Base-by-base conservation (phyloP, 2,113 vertebrate species). In the Tetraodon nigroviridis region DNA sequence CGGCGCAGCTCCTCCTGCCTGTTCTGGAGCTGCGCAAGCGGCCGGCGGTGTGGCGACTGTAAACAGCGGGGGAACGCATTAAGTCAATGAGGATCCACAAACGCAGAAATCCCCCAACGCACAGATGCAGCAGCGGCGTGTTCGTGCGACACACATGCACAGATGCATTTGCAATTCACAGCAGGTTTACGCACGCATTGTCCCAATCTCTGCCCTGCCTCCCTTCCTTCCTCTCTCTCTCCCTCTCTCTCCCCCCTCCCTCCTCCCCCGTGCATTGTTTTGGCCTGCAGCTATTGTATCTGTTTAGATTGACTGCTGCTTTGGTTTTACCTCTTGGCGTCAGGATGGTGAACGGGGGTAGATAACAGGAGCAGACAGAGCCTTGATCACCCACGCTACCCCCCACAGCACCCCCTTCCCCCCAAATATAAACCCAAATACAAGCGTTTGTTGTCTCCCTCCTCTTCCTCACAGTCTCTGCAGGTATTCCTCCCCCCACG, bases 231-330 rank as follows among this genome's bases (percentile, higher is more conserved):
- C 58, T 61, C 17, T 67, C 67, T 65, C 42, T 58, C 47, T 68
- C 42, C 64, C 60, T 45, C 37, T 68, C 17, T 67, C 67, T 65
- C 42, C 47, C 64, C 42, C 64, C 57, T 40, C 40, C 65, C 42
- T 12, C 42, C 79, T 63, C 78, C 81, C 78, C 71, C 81, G 75
- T 78, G 77, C 62, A 83, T 81, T 84, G 78, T 83, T 85, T 78
- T 83, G 83, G 84, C 88, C 86, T 81, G 79, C 70, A 84, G 86
- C 83, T 77, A 81, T 82, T 85, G 83, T 82, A 80, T 89, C 80
- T 78, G 78, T 84, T 86, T 74, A 81, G 84, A 87, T 88, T 84
- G 79, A 80, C 83, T 88, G 73, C 71, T 73, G 79, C 77, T 84
- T 85, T 84, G 80, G 84, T 84, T 84, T 81, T 80, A 82, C 75